Evolutionary conservation across 2,797 vertebrate species (phyloP).

Genomic region (Poeciliopsis turneri): DNA sequence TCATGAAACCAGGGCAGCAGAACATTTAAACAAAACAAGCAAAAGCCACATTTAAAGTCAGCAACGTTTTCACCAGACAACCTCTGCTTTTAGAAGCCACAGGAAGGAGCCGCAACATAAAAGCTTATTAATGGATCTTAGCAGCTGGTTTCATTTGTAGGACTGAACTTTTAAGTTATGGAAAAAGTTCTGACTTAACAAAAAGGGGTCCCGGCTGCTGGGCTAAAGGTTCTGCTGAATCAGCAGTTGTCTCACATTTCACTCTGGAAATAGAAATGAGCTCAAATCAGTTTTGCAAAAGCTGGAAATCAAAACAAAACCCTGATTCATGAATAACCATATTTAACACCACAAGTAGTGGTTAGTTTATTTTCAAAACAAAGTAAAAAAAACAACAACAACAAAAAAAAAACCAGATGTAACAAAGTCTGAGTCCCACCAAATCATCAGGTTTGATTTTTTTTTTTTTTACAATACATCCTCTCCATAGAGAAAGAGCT

Average conservation of each 20-base stretch:
- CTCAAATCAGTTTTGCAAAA: background rate
- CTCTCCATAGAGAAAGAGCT: no score
- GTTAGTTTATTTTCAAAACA: background rate
- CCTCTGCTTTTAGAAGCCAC: background rate
- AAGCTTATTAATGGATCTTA: background rate
- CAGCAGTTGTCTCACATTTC: background rate
- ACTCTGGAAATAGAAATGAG: background rate
- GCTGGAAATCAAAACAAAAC: background rate
- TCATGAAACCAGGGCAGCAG: background rate
- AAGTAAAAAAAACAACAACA: background rate
- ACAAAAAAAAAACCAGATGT: background rate
- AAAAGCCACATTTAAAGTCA: background rate
- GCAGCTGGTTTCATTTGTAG: background rate
- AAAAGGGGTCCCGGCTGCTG: background rate
- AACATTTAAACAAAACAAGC: background rate
- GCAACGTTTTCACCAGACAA: background rate
- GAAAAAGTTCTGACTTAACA: background rate
- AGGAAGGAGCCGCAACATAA: background rate
- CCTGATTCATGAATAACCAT: background rate
- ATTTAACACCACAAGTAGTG: background rate
- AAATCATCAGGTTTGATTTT: no score
- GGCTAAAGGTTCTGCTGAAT: background rate
- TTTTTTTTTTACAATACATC: background rate
- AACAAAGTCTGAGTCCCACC: background rate
- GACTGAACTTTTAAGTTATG: background rate